Conservation (phyloP, 1,140 invertebrate species). For the Bilobella aurantiaca region DNA sequence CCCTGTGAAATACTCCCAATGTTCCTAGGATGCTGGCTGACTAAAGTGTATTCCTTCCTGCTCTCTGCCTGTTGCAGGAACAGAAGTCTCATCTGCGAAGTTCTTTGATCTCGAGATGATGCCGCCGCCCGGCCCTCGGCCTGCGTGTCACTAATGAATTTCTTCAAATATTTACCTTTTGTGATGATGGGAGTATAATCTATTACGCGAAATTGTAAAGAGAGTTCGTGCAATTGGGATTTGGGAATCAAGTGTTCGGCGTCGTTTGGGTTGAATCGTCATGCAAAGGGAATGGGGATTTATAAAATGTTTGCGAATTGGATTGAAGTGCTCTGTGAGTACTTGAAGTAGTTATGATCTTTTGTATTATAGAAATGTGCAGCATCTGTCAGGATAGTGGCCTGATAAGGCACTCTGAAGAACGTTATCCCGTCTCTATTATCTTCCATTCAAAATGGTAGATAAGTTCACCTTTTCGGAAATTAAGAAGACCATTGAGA, state of each 20-base stretch:
- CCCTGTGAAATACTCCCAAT: too few relatives aligned
- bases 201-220: too few relatives aligned
- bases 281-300: too few relatives aligned
- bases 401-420: slow-evolving; percentile 30
- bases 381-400: slow-evolving; percentile 34
- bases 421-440: too few relatives aligned
- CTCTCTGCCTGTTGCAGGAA: not conserved
- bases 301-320: too few relatives aligned
- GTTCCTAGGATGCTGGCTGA: too few relatives aligned
- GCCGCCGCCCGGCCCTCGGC: not conserved
- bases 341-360: not conserved
- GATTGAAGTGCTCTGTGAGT: too few relatives aligned
- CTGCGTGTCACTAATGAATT: not conserved
- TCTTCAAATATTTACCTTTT: slow-evolving; percentile 4
- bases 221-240: not conserved
- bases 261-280: not conserved
- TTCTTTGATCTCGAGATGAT: slow-evolving; percentile 2
- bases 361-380: not conserved
- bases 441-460: not conserved
- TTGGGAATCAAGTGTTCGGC: not conserved
- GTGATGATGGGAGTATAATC: not conserved
- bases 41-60: too few relatives aligned
- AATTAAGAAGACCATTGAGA: not conserved
- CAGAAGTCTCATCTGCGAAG: too few relatives aligned
- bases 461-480: not conserved